phyloP scores from a whole-genome alignment of 2,888 invertebrate genomes.

The Drosophila recens region DNA sequence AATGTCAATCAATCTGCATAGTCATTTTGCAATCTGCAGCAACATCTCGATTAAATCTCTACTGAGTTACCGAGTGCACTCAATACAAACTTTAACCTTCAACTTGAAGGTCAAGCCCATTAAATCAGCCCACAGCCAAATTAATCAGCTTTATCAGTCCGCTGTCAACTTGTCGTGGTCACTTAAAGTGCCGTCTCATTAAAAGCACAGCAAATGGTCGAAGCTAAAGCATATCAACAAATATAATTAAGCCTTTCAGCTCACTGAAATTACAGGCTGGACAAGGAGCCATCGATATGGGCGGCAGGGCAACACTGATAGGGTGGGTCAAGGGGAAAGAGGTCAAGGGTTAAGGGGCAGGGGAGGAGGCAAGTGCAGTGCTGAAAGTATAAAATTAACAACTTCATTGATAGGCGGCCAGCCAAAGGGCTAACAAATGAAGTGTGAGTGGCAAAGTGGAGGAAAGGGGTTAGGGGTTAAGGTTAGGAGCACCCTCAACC shows the following conservation, averaged over 20 bases:
- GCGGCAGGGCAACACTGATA: background rate
- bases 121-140: background rate
- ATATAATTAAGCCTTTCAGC: conserved; percentile 58
- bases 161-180: background rate
- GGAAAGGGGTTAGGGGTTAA: background rate
- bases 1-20: too few species aligned
- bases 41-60: too few species aligned
- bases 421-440: conserved; percentile 64
- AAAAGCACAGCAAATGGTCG: conserved; percentile 23
- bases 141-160: background rate
- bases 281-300: conserved; percentile 8
- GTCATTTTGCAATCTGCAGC: too few species aligned
- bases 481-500: conserved; percentile 4
- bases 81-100: background rate
- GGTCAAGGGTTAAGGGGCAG: background rate
- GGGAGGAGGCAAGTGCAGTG: conserved; percentile 25
- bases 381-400: conserved; percentile 79
- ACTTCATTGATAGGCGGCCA: conserved; percentile 76
- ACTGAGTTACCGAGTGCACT: too few species aligned
- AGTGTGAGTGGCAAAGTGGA: conserved; percentile 34
- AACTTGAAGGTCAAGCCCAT: too few species aligned
- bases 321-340: background rate
- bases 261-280: conserved; percentile 46
- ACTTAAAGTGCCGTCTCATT: conserved; percentile 13
- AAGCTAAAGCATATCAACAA: conserved; percentile 40